Conservation (phyloP, 2,113 vertebrate species). For the Leucoraja erinaceus region DNA sequence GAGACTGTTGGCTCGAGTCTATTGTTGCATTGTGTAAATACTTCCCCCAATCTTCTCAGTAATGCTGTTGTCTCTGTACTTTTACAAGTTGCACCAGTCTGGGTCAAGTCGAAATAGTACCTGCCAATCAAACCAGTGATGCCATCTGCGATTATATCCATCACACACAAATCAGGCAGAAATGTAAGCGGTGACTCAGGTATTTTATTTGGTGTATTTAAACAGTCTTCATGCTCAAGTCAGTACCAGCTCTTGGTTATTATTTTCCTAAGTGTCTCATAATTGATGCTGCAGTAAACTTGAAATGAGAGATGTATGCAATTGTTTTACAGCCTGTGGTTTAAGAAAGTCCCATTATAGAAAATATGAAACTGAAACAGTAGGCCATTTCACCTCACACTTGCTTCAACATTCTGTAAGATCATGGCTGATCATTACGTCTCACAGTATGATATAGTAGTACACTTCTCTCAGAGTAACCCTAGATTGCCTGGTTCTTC, state of each 20-base stretch:
- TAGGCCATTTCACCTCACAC: too few relatives aligned
- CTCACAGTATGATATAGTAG: too few relatives aligned
- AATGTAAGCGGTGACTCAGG: neutral
- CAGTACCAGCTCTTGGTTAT: neutral
- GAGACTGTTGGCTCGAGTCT: neutral
- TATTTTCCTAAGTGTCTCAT: neutral
- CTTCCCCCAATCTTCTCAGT: too few relatives aligned
- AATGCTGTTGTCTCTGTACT: neutral
- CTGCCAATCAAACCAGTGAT: neutral
- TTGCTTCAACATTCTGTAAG: too few relatives aligned
- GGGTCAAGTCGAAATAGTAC: neutral
- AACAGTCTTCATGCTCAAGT: neutral
- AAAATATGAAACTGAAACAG: too few relatives aligned
- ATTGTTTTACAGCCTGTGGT: neutral
- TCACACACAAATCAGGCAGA: neutral
- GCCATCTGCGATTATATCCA: neutral
- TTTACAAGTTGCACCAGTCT: neutral
- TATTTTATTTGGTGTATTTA: neutral
- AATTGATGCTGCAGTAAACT: neutral
- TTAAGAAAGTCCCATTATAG: neutral
- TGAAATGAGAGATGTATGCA: neutral
- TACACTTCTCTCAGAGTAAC: too few relatives aligned
- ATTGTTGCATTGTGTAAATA: neutral
- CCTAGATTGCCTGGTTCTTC: too few relatives aligned
- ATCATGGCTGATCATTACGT: too few relatives aligned